Evolutionary conservation across 30 jellyfish, hydroid and myxozoan species (phyloP).

Genomic region (Mastigias papua): DNA sequence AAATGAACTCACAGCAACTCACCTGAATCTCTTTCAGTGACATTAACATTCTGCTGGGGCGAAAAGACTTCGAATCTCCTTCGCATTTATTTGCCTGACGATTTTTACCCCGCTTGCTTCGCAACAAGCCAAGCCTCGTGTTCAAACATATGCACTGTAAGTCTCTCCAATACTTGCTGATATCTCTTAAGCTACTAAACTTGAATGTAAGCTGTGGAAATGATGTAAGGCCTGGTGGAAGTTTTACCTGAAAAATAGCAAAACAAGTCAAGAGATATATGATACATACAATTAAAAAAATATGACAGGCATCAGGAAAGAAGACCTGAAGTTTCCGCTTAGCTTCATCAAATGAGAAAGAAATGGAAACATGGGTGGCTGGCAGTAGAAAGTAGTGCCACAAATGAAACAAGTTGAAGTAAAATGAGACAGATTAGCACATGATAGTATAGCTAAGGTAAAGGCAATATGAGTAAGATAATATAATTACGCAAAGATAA

Average conservation of each 20-base stretch:
- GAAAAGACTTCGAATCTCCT: neutral
- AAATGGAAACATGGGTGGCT: too few species aligned
- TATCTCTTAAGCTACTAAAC: constrained; percentile 68
- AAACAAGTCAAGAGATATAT: neutral
- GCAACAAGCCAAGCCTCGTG: constrained; percentile 76
- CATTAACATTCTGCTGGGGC: constrained; percentile 24
- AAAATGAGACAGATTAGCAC: too few species aligned
- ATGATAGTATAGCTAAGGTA: too few species aligned
- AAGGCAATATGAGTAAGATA: too few species aligned
- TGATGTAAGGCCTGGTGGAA: constrained; percentile 68
- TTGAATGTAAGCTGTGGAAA: constrained; percentile 73
- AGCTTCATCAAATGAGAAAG: too few species aligned
- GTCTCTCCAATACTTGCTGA: constrained; percentile 83
- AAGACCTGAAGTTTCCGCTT: too few species aligned
- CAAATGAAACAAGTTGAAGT: too few species aligned
- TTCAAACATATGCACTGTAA: constrained; percentile 81
- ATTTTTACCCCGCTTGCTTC: constrained; percentile 1
- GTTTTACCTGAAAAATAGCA: constrained; percentile 42
- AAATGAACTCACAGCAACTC: neutral
- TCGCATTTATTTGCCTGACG: neutral
- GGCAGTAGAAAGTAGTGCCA: too few species aligned
- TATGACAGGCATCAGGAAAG: too few species aligned
- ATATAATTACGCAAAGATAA: too few species aligned
- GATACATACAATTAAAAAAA: neutral
- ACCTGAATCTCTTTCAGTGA: constrained; percentile 59